Percentiles rank a stretch among this genome's conserved stretches.
phyloP scores from a whole-genome alignment of 2,113 vertebrate genomes.

The Anthoscopus minutus region DNA sequence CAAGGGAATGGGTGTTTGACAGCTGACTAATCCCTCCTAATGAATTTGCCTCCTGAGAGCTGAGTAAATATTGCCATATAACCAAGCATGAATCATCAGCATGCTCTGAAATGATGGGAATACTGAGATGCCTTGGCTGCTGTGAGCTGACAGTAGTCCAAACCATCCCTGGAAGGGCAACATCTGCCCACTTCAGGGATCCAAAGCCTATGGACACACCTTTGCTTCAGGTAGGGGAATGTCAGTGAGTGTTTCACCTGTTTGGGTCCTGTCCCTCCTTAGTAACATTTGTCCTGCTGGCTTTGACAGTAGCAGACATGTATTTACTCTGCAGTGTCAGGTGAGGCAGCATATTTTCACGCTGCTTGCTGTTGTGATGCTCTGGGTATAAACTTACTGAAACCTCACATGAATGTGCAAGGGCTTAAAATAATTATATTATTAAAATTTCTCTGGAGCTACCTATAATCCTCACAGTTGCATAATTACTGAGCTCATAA shows the following conservation, averaged over 20 bases:
- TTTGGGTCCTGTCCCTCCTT: background rate
- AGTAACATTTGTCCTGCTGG: background rate
- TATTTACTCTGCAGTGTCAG: background rate
- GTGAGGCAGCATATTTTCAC: background rate
- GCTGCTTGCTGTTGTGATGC: accelerated
- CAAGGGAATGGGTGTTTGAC: background rate
- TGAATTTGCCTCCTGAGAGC: background rate
- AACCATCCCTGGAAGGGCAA: background rate
- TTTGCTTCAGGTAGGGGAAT: background rate
- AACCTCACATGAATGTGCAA: background rate
- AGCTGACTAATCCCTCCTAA: constrained; percentile 12
- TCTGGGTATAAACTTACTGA: background rate
- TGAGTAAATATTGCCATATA: constrained; percentile 38
- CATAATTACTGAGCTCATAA: background rate
- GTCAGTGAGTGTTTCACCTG: background rate
- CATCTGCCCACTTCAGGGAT: background rate
- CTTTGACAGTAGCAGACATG: background rate
- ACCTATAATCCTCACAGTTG: background rate
- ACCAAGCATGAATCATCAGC: background rate
- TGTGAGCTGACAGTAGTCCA: background rate
- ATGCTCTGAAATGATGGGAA: background rate
- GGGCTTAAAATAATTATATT: background rate
- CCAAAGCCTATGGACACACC: background rate
- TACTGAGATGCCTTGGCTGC: background rate
- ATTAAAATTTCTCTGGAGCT: background rate